phyloP scores from a whole-genome alignment of 1,140 invertebrate species.

The Papilio polyxenes region DNA sequence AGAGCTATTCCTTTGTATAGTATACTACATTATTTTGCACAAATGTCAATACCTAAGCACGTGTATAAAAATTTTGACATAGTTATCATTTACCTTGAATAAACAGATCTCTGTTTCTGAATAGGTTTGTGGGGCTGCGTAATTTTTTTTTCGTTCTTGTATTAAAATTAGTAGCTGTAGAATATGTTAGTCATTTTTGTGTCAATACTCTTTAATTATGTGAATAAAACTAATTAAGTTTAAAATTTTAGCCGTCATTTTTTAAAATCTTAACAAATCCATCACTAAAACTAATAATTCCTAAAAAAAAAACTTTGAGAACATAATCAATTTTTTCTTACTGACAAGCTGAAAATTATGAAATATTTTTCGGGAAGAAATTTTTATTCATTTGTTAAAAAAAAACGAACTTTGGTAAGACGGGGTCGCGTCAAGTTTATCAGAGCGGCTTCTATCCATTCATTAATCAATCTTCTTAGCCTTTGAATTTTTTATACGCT shows the following conservation, averaged over 20 bases:
- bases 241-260: neutral
- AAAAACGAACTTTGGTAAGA: constrained; percentile 24
- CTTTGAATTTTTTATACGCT: constrained; percentile 32
- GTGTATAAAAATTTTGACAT: too few relatives aligned
- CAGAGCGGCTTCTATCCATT: constrained; percentile 27
- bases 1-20: too few relatives aligned
- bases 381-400: constrained; percentile 34
- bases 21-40: too few relatives aligned
- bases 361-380: neutral
- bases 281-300: neutral
- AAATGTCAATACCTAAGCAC: too few relatives aligned
- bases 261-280: neutral
- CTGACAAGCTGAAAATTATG: constrained; percentile 19
- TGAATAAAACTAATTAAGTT: neutral
- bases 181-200: too few relatives aligned
- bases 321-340: constrained; percentile 15
- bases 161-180: too few relatives aligned
- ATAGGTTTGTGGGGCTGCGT: too few relatives aligned
- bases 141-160: too few relatives aligned
- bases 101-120: too few relatives aligned
- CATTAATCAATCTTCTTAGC: constrained; percentile 32
- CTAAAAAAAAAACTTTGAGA: neutral
- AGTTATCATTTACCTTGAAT: too few relatives aligned
- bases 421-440: constrained; percentile 32
- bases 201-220: too few relatives aligned